phyloP scores from a whole-genome alignment of 2,113 vertebrate genomes.

The Caranx melampygus region DNA sequence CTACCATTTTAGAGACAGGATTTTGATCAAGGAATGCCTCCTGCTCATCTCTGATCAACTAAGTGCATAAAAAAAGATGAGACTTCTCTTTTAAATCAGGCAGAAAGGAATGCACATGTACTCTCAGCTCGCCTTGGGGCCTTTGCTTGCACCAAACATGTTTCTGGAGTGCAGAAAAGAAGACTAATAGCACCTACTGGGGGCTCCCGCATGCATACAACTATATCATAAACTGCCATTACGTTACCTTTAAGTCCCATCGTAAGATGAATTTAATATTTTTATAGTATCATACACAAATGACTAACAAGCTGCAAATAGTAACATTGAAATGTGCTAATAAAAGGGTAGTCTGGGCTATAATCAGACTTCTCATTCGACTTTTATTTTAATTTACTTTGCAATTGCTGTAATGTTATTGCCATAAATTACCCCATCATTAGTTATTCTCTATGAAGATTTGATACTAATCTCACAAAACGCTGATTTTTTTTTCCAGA shows the following conservation, averaged over 20 bases:
- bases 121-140: conserved; percentile 67
- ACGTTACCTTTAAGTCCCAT: conserved; percentile 14
- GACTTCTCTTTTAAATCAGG: conserved; percentile 77
- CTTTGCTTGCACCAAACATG: conserved; percentile 73
- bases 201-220: conserved; percentile 44
- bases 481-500: conserved; percentile 45
- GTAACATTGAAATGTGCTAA: neutral
- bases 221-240: conserved; percentile 35
- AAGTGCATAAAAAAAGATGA: conserved; percentile 69
- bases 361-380: neutral
- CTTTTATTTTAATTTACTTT: conserved; percentile 44
- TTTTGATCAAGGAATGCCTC: conserved; percentile 65
- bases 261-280: conserved; percentile 16
- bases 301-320: conserved; percentile 27
- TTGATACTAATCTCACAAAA: conserved; percentile 66
- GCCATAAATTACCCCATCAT: conserved; percentile 68
- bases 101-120: conserved; percentile 81
- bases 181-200: conserved; percentile 55
- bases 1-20: conserved; percentile 19
- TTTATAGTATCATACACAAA: conserved; percentile 18
- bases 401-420: conserved; percentile 45
- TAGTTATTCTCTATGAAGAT: conserved; percentile 65
- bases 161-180: conserved; percentile 61
- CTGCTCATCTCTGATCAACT: conserved; percentile 73
- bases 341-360: neutral